Base-by-base conservation (phyloP, 2,113 vertebrate species). In the Budorcas taxicolor region DNA sequence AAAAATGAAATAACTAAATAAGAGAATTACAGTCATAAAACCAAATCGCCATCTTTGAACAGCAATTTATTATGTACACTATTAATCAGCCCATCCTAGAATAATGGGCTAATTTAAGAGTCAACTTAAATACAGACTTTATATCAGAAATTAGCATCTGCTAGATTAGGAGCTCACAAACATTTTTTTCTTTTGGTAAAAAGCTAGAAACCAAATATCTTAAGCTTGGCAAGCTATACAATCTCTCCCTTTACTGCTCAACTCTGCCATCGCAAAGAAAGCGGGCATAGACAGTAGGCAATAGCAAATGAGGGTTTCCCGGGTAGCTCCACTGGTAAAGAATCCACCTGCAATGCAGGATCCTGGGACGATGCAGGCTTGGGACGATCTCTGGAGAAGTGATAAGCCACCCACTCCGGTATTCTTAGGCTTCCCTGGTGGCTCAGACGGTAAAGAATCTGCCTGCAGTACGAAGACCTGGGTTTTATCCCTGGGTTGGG, bases 121-220 rank as follows among this genome's bases (percentile, higher is more conserved):
- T 11, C 82, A 60, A 57, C 31, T 36, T 53, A 85, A 5, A 12
- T 45, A 57, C 3, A 88, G 47, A 88, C 43, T 55, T 92, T 64
- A 29, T 62, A 84, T 87, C 43, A 94, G 40, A 95, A 76, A 92
- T 62, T 52, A 91, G n/a, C 33, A 55, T 67, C 62, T 40, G 7
- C 23, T 81, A 62, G 57, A 81, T 67, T 58, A 84, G 21, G 76
- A 93, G 27, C 21, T 47, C 25, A 11, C n/a, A 52, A 62, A 21
- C 19, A 4, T 78, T 25, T 47, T 50, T 1, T 6, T 95, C 71
- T 74, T 90, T 31, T 71, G 81, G 17, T 36, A 84, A 33, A 74
- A 17, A 17, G 5, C 21, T 36, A n/a, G 85, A 84, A 5, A 83
- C 50, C 7, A 80, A 64, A 78, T 76, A 93, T 3, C 45, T 93